phyloP scores from a whole-genome alignment of 2,888 invertebrate genomes.

The Drosophila putrida region DNA sequence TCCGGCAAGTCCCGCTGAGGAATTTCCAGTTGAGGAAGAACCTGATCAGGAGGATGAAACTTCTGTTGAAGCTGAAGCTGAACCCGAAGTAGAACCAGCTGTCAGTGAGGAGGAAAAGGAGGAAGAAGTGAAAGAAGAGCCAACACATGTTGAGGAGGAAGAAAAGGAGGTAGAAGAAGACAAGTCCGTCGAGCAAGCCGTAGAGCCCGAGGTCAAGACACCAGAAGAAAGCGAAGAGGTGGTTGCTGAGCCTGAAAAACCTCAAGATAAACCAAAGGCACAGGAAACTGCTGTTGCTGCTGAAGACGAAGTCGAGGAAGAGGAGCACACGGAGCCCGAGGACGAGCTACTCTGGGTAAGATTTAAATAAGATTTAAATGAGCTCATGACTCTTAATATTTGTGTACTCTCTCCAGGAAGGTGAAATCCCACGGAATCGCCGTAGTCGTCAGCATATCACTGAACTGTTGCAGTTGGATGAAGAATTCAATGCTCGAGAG shows the following conservation, averaged over 20 bases:
- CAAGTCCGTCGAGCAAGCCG: conserved; percentile 50
- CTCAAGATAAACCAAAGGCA: conserved; percentile 74
- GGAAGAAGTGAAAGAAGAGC: conserved; percentile 24
- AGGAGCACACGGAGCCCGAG: conserved; percentile 87
- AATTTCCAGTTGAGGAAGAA: conserved; percentile 71
- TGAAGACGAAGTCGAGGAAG: conserved; percentile 47
- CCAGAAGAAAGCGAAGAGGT: conserved; percentile 62
- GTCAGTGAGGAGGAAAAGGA: conserved; percentile 29
- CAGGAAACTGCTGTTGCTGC: conserved; percentile 48
- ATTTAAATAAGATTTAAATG: neutral
- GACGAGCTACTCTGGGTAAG: conserved; percentile 88
- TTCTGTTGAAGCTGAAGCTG: conserved; percentile 57
- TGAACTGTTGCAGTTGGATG: conserved; percentile 92
- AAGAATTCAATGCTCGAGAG: conserved; percentile 90
- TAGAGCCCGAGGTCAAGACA: conserved; percentile 65
- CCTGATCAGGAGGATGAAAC: conserved; percentile 53
- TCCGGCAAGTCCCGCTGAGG: conserved; percentile 70
- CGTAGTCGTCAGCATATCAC: conserved; percentile 93
- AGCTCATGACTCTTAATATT: neutral
- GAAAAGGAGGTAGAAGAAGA: conserved; percentile 49
- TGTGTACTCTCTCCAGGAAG: conserved; percentile 86
- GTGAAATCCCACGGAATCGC: conserved; percentile 91
- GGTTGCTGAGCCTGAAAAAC: conserved; percentile 47
- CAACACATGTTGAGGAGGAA: conserved; percentile 11
- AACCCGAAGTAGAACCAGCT: conserved; percentile 66